Evolutionary conservation across 2,888 invertebrate genomes (phyloP), one percentile per base, ranked within the genome.

Genomic region (Cacoxenus indagator): DNA sequence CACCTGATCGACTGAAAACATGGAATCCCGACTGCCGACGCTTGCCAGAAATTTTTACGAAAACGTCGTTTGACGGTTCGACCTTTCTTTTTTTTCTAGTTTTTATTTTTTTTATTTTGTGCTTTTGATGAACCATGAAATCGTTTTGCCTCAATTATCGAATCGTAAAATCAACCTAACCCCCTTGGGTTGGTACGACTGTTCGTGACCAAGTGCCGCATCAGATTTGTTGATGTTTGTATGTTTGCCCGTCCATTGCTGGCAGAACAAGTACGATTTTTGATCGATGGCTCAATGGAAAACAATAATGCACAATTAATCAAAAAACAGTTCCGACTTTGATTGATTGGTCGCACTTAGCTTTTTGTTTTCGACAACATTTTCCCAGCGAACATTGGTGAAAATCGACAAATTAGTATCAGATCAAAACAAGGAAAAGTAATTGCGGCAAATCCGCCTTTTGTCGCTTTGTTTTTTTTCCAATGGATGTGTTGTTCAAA

Each of bases 291-390:
- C 76, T 74, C 74, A 69, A 64, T 71, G 73, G 74, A 75, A 76
- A 80, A 80, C 81, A 80, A 82, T 82, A 77, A 82, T 76, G 74
- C 74, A 78, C 82, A 82, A 80, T 80, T 80, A 80, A 80, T 80
- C 80, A 78, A 59, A 80, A 78, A 73, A 71, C 74, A 71, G 72
- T 77, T 79, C 73, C 71, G 73, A 70, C 75, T 76, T 76, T 82
- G 80, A 80, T 80, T 80, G 80, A 80, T 80, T 76, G 70, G 37
- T 64, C 64, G 75, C 74, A 75, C 76, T 75, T 77, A 72, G 73
- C 70, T 72, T 61, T 68, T 72, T 72, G 67, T 62, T 70, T 55
- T 65, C 65, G 37, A 57, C 57, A 37, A 37, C 37, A 37, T 11
- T 14, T 11, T 1, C 37, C 8, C 37, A 37, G 1, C 37, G 14